These are phyloP conservation scores for Bradypodion ventrale DNA, from an alignment of 2,797 vertebrate species.

Conservation along the genomic window DNA sequence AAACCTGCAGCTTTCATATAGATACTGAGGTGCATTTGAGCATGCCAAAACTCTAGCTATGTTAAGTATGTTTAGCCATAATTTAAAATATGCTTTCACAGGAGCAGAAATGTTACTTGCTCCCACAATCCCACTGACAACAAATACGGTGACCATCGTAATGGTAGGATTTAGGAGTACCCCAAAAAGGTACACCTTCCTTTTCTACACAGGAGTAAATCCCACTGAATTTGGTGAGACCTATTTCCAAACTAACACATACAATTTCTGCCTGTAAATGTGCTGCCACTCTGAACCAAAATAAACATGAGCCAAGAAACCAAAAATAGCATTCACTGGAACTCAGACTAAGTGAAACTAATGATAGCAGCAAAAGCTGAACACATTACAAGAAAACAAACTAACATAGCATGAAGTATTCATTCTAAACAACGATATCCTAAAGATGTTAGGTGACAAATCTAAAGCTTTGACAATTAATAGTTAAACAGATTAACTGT, in stretches of 20 bases:
- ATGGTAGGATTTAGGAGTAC: too few relatives aligned
- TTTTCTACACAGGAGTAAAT: neutral
- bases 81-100: neutral
- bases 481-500: neutral
- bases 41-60: neutral
- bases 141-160: too few relatives aligned
- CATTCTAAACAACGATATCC: neutral
- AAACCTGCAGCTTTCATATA: neutral
- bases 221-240: neutral
- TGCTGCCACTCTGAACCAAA: conserved; percentile 31
- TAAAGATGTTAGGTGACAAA: neutral
- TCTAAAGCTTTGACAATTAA: neutral
- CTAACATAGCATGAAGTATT: neutral
- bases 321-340: conserved; percentile 22
- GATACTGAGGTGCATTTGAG: conserved; percentile 3
- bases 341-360: conserved; percentile 12
- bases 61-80: neutral
- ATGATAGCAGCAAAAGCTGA: conserved; percentile 18
- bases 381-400: conserved; percentile 25
- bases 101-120: too few relatives aligned
- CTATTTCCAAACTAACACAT: neutral
- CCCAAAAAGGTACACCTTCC: too few relatives aligned
- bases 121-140: too few relatives aligned
- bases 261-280: conserved; percentile 1
- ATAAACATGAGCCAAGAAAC: conserved; percentile 32